phyloP scores from a whole-genome alignment of 1,140 invertebrate genomes.

The Telenomus remus region DNA sequence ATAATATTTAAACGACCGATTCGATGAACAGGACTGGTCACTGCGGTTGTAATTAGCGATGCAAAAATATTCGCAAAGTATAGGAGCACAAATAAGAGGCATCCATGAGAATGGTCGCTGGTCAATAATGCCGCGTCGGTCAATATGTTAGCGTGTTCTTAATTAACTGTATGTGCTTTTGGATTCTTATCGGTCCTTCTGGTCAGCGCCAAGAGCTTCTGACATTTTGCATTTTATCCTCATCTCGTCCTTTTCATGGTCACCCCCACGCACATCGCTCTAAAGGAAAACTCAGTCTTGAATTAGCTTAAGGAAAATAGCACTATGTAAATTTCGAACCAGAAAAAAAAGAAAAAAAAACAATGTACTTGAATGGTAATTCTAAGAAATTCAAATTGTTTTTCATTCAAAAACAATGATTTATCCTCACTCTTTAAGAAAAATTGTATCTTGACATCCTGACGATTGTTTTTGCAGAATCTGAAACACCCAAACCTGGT shows the following conservation, averaged over 20 bases:
- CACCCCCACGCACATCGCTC: too few relatives aligned
- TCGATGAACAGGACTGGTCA: too few relatives aligned
- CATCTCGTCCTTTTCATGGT: too few relatives aligned
- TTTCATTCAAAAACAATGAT: too few relatives aligned
- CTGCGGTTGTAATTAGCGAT: slow-evolving; percentile 11
- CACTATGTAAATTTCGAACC: too few relatives aligned
- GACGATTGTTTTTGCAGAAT: slow-evolving; percentile 81
- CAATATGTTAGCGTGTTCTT: slow-evolving; percentile 72
- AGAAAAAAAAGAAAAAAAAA: too few relatives aligned
- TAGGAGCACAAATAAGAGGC: slow-evolving; percentile 42
- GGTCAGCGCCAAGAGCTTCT: slow-evolving; percentile 46
- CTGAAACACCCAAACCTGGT: slow-evolving; percentile 98
- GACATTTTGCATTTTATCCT: slow-evolving; percentile 54
- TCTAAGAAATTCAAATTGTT: not conserved
- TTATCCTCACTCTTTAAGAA: too few relatives aligned
- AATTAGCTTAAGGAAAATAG: too few relatives aligned
- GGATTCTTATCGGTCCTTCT: slow-evolving; percentile 60
- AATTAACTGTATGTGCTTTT: slow-evolving; percentile 50
- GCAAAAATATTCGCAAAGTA: slow-evolving; percentile 44
- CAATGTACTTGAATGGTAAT: too few relatives aligned
- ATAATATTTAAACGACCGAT: slow-evolving; percentile 1
- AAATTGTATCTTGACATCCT: too few relatives aligned
- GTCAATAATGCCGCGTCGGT: slow-evolving; percentile 69
- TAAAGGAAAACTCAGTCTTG: too few relatives aligned
- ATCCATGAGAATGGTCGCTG: slow-evolving; percentile 61